Evolutionary conservation across 2,888 invertebrate genomes (phyloP), one percentile per base, ranked within the genome.

Genomic region (Candidula unifasciata): DNA sequence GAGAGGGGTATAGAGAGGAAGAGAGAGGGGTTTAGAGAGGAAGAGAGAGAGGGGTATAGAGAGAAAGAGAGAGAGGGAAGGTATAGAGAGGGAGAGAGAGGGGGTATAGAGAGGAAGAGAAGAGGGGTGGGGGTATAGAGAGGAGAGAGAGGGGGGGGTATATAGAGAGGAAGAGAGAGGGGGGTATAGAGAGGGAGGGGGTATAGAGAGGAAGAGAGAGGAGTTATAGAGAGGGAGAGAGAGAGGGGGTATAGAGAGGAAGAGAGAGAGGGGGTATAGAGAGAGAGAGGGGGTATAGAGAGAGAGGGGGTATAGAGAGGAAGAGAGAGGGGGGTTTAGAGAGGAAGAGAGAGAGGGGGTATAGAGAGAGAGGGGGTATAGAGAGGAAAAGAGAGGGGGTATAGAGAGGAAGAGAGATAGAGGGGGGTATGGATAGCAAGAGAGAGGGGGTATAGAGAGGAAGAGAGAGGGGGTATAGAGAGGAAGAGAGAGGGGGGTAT

Each of bases 361-460:
- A 30, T 3, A 10, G 30, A 71, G 30, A 16, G 18, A 16, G 64
- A 64, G 64, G 18, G 18, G 6, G 64, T 6, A 27, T 5, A 21
- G 18, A 21, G 24, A 27, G 27, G 6, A 27, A 21, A 10, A 18
- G n/a, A 30, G 5, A 60, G 33, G 52, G 57, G 60, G 57, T 16
- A 30, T 16, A 78, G 78, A 78, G 52, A 30, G 52, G 57, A 60
- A 57, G 30, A 33, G 27, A 60, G 78, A 37, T 24, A 52, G 52
- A 78, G 78, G 57, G 52, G 30, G 44, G 44, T 10, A 13, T 6
- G 13, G 44, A 1, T 6, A 44, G 44, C 0, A 44, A 1, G 44
- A 44, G 44, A 1, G 44, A 44, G 44, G 0, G 13, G 44, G 44
- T 10, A 1, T 6, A 44, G 44, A 13, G 44, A 44, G 44, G 2